Evolutionary conservation across 2,113 vertebrate species (phyloP).

Genomic region (Chaetops frenatus): DNA sequence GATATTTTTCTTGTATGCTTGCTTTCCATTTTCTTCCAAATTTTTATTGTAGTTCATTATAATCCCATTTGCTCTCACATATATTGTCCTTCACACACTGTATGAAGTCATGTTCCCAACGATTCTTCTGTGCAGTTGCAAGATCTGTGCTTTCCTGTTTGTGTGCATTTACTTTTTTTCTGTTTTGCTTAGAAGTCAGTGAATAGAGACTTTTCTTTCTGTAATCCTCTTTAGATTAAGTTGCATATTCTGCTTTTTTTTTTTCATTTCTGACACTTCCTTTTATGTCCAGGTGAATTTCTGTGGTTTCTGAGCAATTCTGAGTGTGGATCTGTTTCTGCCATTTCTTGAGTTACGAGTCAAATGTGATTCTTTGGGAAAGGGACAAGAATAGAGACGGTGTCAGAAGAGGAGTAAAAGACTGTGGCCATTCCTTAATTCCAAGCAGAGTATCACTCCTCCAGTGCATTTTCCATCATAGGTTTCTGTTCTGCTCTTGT

Average conservation of each 20-base stretch:
- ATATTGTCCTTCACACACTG: background rate
- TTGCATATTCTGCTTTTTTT: background rate
- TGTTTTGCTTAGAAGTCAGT: background rate
- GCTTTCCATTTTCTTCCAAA: background rate
- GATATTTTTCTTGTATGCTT: background rate
- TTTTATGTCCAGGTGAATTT: background rate
- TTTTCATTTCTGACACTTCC: background rate
- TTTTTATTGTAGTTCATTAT: background rate
- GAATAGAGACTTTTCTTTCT: background rate
- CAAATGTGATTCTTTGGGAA: background rate
- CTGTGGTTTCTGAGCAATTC: background rate
- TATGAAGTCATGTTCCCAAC: accelerated
- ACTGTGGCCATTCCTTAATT: background rate
- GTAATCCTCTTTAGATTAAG: background rate
- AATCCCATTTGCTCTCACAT: background rate
- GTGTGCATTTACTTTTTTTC: background rate
- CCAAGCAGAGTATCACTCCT: background rate
- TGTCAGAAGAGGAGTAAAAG: background rate
- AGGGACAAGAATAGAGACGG: background rate
- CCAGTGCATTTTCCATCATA: background rate
- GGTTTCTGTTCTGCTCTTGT: background rate
- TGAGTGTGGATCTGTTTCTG: background rate
- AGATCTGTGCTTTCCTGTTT: background rate
- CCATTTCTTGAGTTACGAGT: background rate
- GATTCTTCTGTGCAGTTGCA: background rate